Conservation (phyloP, 1,140 invertebrate genomes). For the Drosophila athabasca region DNA sequence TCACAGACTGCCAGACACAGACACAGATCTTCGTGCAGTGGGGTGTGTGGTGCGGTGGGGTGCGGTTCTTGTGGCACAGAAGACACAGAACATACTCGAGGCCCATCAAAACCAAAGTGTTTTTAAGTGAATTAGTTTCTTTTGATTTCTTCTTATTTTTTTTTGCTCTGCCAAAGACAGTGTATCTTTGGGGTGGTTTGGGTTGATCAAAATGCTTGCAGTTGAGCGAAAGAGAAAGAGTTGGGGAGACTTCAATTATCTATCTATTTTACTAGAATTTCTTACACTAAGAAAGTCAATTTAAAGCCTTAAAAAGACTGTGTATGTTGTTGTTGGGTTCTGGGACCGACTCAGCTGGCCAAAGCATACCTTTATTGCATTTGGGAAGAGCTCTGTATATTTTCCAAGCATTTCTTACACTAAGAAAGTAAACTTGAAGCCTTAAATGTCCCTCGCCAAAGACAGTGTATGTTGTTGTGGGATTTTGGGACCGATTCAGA, state of each 20-base stretch:
- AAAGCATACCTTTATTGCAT: neutral
- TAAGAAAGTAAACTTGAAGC: too few relatives aligned
- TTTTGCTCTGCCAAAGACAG: conserved; percentile 1
- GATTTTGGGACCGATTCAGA: too few relatives aligned
- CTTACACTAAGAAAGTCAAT: too few relatives aligned
- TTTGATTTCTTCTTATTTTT: conserved; percentile 18
- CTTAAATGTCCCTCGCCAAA: too few relatives aligned
- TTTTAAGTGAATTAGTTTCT: conserved; percentile 80
- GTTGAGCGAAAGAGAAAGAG: neutral
- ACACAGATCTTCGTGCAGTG: conserved; percentile 5
- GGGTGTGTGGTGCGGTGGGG: neutral
- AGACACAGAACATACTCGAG: conserved; percentile 46
- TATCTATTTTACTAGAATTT: too few relatives aligned
- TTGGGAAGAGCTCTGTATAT: neutral
- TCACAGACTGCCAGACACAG: conserved; percentile 76
- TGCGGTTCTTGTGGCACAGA: too few relatives aligned
- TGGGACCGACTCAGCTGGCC: too few relatives aligned
- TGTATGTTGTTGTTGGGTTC: too few relatives aligned
- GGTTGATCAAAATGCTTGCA: neutral
- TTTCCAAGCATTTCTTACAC: too few relatives aligned
- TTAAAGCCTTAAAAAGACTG: too few relatives aligned
- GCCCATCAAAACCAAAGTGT: conserved; percentile 68
- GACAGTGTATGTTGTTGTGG: too few relatives aligned
- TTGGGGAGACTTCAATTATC: too few relatives aligned
- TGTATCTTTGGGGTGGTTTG: neutral